Conservation (phyloP, 2,888 invertebrate species). For the Macrosiphum euphorbiae region DNA sequence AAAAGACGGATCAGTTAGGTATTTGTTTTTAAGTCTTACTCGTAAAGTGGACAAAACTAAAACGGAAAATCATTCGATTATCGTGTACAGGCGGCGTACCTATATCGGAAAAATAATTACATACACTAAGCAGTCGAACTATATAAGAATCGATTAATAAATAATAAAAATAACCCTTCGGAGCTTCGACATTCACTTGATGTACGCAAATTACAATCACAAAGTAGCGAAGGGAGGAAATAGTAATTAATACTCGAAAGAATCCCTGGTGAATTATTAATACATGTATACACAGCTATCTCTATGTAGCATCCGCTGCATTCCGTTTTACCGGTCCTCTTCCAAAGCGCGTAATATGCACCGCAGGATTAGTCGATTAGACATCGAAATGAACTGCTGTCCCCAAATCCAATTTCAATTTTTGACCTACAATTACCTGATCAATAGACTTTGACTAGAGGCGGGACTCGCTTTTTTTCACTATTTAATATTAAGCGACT, state of each 20-base stretch:
- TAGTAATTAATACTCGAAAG: neutral
- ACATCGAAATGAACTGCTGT: conserved; percentile 18
- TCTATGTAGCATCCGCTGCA: neutral
- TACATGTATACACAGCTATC: neutral
- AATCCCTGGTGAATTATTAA: neutral
- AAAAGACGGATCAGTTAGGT: neutral
- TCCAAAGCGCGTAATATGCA: neutral
- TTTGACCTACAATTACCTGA: conserved; percentile 41
- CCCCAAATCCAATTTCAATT: conserved; percentile 21
- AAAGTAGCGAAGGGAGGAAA: neutral
- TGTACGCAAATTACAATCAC: neutral
- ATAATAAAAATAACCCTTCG: neutral
- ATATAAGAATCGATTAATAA: neutral
- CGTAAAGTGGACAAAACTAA: neutral
- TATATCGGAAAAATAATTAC: neutral
- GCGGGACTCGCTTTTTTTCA: neutral
- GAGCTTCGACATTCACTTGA: neutral
- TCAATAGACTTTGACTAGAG: conserved; percentile 9
- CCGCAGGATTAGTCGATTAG: conserved; percentile 15
- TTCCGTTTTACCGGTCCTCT: neutral
- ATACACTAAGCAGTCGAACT: neutral
- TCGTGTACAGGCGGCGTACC: neutral
- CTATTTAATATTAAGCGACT: neutral
- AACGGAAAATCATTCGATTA: neutral
- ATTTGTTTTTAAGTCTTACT: neutral